These are phyloP conservation scores for Passer montanus DNA, from an alignment of 2,113 vertebrate species.

Conservation along the genomic window DNA sequence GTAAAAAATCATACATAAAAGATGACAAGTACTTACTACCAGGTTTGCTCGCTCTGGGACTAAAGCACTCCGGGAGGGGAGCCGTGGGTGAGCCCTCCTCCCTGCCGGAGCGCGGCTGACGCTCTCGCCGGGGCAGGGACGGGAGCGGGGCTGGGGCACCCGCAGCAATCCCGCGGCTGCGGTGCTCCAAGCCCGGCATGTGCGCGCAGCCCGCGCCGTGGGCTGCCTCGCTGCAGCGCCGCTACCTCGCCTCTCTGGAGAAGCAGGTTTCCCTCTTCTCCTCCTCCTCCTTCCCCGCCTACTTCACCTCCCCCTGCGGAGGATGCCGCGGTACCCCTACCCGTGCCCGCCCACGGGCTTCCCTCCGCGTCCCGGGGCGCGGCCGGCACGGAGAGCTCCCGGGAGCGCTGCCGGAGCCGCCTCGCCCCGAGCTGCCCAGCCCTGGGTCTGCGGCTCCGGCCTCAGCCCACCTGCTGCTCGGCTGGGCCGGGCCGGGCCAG, in stretches of 20 bases:
- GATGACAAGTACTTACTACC: constrained; percentile 38
- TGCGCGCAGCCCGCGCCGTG: constrained; percentile 9
- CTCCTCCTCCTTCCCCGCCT: constrained; percentile 48
- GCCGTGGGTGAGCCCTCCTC: not conserved
- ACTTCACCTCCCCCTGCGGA: not conserved
- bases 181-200: constrained; percentile 26
- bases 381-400: not conserved
- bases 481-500: not conserved
- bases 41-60: not conserved
- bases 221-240: not conserved
- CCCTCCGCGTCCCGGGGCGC: not conserved
- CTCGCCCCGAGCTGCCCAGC: not conserved
- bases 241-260: not conserved
- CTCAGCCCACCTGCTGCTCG: not conserved
- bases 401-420: not conserved
- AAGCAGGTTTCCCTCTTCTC: constrained; percentile 14
- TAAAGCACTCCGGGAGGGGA: not conserved
- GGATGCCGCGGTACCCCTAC: not conserved
- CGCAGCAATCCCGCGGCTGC: not conserved
- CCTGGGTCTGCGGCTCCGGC: not conserved
- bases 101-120: not conserved
- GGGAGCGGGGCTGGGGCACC: not conserved
- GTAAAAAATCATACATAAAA: not conserved
- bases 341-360: not conserved
- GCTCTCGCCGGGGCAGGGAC: not conserved